Base-by-base conservation (phyloP, 2,113 vertebrate genomes). In the Bucco capensis region DNA sequence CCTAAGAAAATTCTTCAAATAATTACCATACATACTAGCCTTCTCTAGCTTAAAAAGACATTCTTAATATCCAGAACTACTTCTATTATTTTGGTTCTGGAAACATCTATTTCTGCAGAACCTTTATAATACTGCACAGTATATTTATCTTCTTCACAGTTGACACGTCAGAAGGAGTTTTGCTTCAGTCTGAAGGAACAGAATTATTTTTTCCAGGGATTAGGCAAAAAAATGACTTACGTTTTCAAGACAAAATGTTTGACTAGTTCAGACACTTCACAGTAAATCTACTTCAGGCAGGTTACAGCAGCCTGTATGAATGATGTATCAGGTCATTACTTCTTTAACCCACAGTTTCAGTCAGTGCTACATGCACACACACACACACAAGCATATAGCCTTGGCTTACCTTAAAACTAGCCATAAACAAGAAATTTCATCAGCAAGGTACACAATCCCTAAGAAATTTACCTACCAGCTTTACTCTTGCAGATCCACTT, bases 401-500 rank as follows among this genome's bases (percentile, higher is more conserved):
- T 47, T 3, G 1, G 3, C 11, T 58, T 33, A 33, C 6, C 21
- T 49, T 57, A 57, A 66, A 62, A 66, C 21, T 12, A 47, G 30
- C 10, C 9, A 31, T 19, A 61, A 88, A n/a, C 4, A 53, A 72
- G 53, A 18, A 77, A 21, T 47, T 66, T 47, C 30, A 78, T 25
- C 50, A 84, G 76, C 44, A 81, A 74, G 6, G 7, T 23, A 71
- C 5, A 8, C 1, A 22, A 42, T 5, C 27, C 12, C 46, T 6
- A 22, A 24, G 21, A 66, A n/a, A 49, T 65, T 8, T 27, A 96
- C 97, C 97, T 96, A 99, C 99, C 97, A 99, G 97, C 62, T 98
- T 98, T 81, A 99, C 98, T 96, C 99, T 98, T 22, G 99, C 98
- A 25, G 99, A 99, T 14, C 99, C 99, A 17, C 99, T 99, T 76